Evolutionary conservation across 2,888 invertebrate genomes (phyloP), one percentile per base, ranked within the genome.

Genomic region (Agrotis segetum): DNA sequence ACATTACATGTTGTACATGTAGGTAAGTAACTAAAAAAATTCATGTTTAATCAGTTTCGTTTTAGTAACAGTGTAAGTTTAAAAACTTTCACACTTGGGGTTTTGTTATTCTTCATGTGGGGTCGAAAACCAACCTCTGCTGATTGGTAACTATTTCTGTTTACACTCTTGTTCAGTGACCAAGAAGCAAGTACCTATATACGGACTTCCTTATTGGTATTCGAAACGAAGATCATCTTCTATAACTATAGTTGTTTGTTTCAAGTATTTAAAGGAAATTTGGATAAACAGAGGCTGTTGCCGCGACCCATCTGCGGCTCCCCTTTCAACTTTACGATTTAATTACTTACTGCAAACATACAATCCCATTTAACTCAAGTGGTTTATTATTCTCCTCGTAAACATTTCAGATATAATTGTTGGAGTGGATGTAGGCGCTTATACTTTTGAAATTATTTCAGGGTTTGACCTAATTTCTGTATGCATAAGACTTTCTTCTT

Each of bases 341-440:
- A 85, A 84, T 85, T 81, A 85, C 81, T 83, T 75, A 74, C 83
- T 70, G 76, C 67, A 79, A 83, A 79, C 83, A 81, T 49, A 83
- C 81, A 85, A 78, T 81, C 70, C 67, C 64, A 81, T 85, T 84
- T 77, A 70, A 74, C 73, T 74, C 50, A 75, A 81, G 71, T 81
- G 70, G 73, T 79, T 81, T 75, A 81, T 84, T 81, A 78, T 83
- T 71, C 78, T 75, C 56, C 70, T 44, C 59, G 70, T 75, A 76
- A 83, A 77, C 72, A 73, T 78, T 83, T 74, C 63, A 67, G 61
- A 65, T 74, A 76, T 83, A 76, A 69, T 72, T 78, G 71, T 60
- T 52, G 46, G 50, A 65, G 73, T 68, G 53, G 60, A 68, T 66
- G 65, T 61, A 63, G n/a, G 21, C 49, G 46, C 29, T 67, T 60